Evolutionary conservation across 2,113 vertebrate species (phyloP).

Genomic region (Telmatochromis bifrenatus): DNA sequence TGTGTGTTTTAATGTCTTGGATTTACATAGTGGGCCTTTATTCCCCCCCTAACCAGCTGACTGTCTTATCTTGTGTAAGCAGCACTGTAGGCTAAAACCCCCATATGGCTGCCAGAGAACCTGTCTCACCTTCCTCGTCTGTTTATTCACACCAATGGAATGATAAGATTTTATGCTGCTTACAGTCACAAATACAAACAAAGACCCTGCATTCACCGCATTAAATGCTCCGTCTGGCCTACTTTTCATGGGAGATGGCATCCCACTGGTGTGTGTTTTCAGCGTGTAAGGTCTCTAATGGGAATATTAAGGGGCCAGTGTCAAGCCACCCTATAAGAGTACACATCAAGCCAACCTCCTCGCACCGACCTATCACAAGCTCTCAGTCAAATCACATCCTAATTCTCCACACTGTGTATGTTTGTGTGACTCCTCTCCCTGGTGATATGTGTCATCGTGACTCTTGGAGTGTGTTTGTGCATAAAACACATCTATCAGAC

Average conservation of each 20-base stretch:
- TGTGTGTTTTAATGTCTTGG: background rate
- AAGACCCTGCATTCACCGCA: background rate
- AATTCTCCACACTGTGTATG: background rate
- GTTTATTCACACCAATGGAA: constrained; percentile 1
- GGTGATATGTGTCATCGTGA: background rate
- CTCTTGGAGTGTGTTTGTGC: background rate
- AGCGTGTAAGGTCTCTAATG: background rate
- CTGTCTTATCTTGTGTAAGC: constrained; percentile 5
- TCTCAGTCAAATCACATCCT: constrained; percentile 18
- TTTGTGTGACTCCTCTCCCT: background rate
- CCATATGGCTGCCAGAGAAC: background rate
- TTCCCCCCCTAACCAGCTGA: constrained; percentile 8
- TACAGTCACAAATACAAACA: constrained; percentile 3
- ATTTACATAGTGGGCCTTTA: constrained; percentile 31
- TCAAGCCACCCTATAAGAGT: constrained; percentile 7
- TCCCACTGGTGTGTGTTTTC: constrained; percentile 4
- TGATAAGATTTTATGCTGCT: constrained; percentile 2
- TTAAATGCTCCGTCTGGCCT: background rate
- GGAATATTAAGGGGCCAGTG: constrained; percentile 16
- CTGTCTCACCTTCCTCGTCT: background rate
- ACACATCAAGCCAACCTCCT: background rate
- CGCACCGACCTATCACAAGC: constrained; percentile 2
- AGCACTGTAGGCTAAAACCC: background rate
- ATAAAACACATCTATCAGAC: background rate
- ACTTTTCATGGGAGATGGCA: background rate